phyloP scores from a whole-genome alignment of 2,888 invertebrate genomes.

The Mantis religiosa region DNA sequence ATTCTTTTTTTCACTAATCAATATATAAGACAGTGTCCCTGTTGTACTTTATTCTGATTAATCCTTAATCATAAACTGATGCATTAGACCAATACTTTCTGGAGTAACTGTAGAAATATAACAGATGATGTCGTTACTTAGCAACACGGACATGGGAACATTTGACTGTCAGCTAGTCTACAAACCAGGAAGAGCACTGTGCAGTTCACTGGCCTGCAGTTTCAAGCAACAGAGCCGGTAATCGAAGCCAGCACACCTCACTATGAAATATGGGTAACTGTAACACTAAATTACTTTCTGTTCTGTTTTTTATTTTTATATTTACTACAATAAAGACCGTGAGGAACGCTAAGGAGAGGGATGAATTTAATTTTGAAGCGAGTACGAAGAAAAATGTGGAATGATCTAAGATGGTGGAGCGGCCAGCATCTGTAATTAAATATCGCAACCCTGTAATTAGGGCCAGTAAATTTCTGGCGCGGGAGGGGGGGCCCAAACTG shows the following conservation, averaged over 20 bases:
- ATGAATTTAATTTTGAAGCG: neutral
- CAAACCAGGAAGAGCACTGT: neutral
- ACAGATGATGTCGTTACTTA: no score
- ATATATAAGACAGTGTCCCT: no score
- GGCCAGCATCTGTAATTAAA: conserved; percentile 69
- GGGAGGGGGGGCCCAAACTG: conserved; percentile 48
- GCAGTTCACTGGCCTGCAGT: neutral
- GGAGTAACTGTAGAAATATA: no score
- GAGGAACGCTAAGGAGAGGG: neutral
- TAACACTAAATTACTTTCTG: neutral
- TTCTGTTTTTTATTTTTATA: neutral
- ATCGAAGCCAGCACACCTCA: neutral
- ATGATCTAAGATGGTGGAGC: conserved; percentile 33
- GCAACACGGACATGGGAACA: no score
- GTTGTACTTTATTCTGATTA: no score
- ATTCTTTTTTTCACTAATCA: no score
- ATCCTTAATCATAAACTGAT: no score
- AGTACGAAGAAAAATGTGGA: neutral
- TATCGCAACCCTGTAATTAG: conserved; percentile 78
- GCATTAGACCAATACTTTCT: no score
- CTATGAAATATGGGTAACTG: neutral
- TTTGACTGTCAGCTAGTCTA: no score
- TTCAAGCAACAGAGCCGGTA: neutral
- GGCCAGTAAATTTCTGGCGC: conserved; percentile 78
- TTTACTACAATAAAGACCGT: neutral